Base-by-base conservation (phyloP, 23 tunicate genomes). In the Ascidia mentula region DNA sequence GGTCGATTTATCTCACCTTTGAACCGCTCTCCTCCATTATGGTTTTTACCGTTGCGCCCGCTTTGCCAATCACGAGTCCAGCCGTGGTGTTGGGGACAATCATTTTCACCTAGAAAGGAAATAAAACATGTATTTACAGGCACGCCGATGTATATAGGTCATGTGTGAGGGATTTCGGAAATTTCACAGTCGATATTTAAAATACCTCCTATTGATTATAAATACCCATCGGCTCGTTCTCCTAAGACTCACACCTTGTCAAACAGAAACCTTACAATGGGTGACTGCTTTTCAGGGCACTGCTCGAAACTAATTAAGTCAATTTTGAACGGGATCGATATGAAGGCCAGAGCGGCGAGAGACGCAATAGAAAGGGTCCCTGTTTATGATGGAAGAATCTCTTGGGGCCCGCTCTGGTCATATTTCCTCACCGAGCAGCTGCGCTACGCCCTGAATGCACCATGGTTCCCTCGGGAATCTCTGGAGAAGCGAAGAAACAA, bases 41-140 rank as follows among this genome's bases (percentile, higher is more conserved):
- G 36, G 91, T 87, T 69, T 83, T 89, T 9, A 95, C 82, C 3
- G 98, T 95, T 0, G 95, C 91, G 18, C 98, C 98, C 0, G 96
- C 88, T 78, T 95, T 95, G 13, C 98, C 98, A 40, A 95, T 95
- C 6, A 95, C 95, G 74, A 95, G 73, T 37, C 98, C 98, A 33
- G 98, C 98, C 13, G 98, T 95, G 30, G 98, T 81, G 83, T 95
- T 95, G 7, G 98, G 98, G 15, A 95, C 98, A 46, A 95, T 89
- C 31, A 95, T 95, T 70, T 95, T 95, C n/a, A 89, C 98, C 98
- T 95, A 69, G 3, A 42, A 69, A 80, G 46, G 20, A 42, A 77
- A 20, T 12, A 0, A 31, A 46, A n/a, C 12, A 32, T n/a, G n/a
- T n/a, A n/a, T n/a, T n/a, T n/a, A n/a, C n/a, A n/a, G n/a, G n/a